Evolutionary conservation across 2,888 invertebrate genomes (phyloP).

Genomic region (Scelioninae gen. 1): DNA sequence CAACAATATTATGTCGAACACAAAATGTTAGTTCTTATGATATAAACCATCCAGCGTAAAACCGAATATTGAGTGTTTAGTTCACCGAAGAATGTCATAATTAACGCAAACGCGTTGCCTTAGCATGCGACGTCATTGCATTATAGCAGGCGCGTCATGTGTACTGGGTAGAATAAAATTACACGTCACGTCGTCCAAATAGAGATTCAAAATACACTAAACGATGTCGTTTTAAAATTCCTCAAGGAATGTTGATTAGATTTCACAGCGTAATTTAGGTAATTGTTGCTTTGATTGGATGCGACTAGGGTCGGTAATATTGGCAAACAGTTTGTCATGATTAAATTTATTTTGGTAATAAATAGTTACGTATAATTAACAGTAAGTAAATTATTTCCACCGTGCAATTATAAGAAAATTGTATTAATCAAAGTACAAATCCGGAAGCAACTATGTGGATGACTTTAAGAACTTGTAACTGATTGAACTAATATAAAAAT

Average conservation of each 20-base stretch:
- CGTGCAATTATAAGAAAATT: not conserved
- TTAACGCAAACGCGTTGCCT: conserved; percentile 43
- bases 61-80: conserved; percentile 38
- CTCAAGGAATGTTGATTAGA: conserved; percentile 64
- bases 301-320: not conserved
- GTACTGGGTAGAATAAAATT: conserved; percentile 25
- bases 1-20: conserved; percentile 12
- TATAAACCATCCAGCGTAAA: conserved; percentile 10
- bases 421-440: too few relatives aligned
- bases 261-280: conserved; percentile 35
- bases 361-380: not conserved
- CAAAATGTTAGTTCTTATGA: not conserved
- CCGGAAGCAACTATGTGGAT: too few relatives aligned
- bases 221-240: conserved; percentile 36
- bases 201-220: conserved; percentile 33
- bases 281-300: conserved; percentile 24
- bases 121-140: conserved; percentile 24
- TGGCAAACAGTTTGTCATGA: not conserved
- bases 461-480: too few relatives aligned
- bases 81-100: conserved; percentile 55
- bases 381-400: not conserved
- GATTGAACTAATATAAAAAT: too few relatives aligned
- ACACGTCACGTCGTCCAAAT: conserved; percentile 46
- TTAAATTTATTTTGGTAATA: too few relatives aligned
- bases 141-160: conserved; percentile 44